Base-by-base conservation (phyloP, 2,113 vertebrate genomes). In the Stegastes partitus region DNA sequence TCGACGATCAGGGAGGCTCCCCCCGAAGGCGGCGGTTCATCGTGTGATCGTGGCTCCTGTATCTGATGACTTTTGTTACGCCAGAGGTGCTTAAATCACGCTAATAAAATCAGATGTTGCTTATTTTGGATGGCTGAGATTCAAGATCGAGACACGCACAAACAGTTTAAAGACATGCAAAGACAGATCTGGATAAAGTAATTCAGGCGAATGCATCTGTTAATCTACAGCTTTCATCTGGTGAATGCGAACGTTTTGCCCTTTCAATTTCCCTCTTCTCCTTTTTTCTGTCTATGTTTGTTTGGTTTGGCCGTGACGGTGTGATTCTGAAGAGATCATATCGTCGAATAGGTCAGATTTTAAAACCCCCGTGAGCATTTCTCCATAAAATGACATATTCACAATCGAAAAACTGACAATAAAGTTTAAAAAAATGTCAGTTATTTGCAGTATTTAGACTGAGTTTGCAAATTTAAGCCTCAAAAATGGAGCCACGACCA, bases 31-130 rank as follows among this genome's bases (percentile, higher is more conserved):
- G 11, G 15, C 2, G 3, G n/a, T 34, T 68, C 25, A 57, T 58
- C 23, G n/a, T 56, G 11, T 58, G 57, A 42, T 15, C 18, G 0
- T 22, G 44, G 15, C 15, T 70, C 15, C 25, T 51, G 44, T 62
- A 26, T 63, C 25, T 55, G 50, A 59, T 68, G 26, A 31, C 53
- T 16, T 70, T 45, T 47, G 12, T 34, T 37, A 55, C 14, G 22
- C 31, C 5, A 0, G 57, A 21, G 18, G 59, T 22, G 22, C 28
- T 69, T 23, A 34, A 50, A 56, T 77, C 42, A 44, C 26, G 47
- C 34, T 19, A 49, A 61, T 11, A 53, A n/a, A 59, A 28, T 49
- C 1, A 0, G 2, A 49, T 31, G 64, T 39, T 4, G 19, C 22
- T 56, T 39, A 15, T 62, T 56, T 26, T 59, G 22, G 18, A 53